A percentile compares a stretch with the other conserved stretches of the same genome.
Evolutionary conservation across 2,888 invertebrate species (phyloP).

Genomic region (Drosophila prolongata): DNA sequence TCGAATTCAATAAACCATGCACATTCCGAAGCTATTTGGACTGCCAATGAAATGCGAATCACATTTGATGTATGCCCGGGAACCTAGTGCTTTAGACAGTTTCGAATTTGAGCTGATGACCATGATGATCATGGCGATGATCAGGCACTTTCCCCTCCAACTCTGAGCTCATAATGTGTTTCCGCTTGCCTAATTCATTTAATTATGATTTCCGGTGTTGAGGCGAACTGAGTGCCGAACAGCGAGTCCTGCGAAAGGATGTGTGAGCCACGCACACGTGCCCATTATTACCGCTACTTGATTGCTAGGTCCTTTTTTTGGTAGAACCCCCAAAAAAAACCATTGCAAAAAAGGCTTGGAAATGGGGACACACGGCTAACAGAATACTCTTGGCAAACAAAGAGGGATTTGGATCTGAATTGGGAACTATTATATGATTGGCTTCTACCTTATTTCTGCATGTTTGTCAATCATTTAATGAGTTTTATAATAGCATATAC

Average conservation of each 20-base stretch:
- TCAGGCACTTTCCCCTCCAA: slow-evolving; percentile 4
- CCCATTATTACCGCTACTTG: slow-evolving; percentile 56
- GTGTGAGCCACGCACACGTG: slow-evolving; percentile 20
- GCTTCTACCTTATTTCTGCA: too few relatives aligned
- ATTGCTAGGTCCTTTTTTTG: slow-evolving; percentile 51
- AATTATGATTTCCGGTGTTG: slow-evolving; percentile 70
- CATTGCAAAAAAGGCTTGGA: too few relatives aligned
- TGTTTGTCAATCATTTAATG: too few relatives aligned
- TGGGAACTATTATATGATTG: too few relatives aligned
- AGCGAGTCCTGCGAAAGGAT: not conserved
- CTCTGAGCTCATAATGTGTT: slow-evolving; percentile 46
- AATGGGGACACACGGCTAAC: not conserved
- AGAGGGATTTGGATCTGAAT: too few relatives aligned
- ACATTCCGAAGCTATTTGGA: not conserved
- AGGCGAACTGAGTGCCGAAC: slow-evolving; percentile 8
- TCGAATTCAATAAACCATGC: not conserved
- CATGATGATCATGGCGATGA: slow-evolving; percentile 18
- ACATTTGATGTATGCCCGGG: slow-evolving; percentile 1
- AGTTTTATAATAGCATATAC: too few relatives aligned
- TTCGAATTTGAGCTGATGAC: slow-evolving; percentile 7
- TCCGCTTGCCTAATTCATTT: slow-evolving; percentile 70
- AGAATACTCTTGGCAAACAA: not conserved
- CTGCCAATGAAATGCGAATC: slow-evolving; percentile 12
- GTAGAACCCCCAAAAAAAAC: slow-evolving; percentile 13
- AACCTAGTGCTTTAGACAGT: slow-evolving; percentile 3